Evolutionary conservation across 2,888 invertebrate genomes (phyloP), one percentile per base, ranked within the genome.

Genomic region (Eurytoma californica): DNA sequence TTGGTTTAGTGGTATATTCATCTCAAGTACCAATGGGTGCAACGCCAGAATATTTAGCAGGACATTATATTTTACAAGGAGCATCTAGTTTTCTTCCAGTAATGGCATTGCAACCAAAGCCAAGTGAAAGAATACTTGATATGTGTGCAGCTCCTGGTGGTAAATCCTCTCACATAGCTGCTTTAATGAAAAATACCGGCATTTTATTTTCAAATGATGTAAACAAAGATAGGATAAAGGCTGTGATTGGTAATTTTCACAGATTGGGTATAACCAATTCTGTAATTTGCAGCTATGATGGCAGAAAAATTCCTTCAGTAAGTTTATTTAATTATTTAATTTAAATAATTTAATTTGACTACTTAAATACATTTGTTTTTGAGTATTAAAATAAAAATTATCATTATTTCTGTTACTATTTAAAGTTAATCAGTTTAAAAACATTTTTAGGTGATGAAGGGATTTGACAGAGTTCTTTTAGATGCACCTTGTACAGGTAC

Each of bases 401-500:
- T 53, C 2, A n/a, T 53, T 53, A 16, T 53, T 3, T 53, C n/a
- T 53, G 5, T 5, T 53, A 14, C 16, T 14, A 53, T 3, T 0
- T n/a, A 14, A n/a, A n/a, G 16, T 53, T 53, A 53, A 39, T 14
- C 28, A 49, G 18, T 47, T 28, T 5, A 39, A 13, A 39, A 67
- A 72, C 65, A n/a, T 63, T 80, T 85, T 84, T 92, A 95, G 90
- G 92, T 96, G 14, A 95, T 97, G 89, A 96, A 95, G 86, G 96
- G 97, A 1, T 99, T 99, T 89, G 99, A 99, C 90, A 93, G 99
- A 85, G 97, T 99, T 7, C 91, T 99, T 51, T 91, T 99, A 67
- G 99, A 99, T 92, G 99, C 99, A 0, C 99, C 99, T 0, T 99
- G 99, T 89, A 97, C 98, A 57, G 99, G 99, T 53, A 98, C 99